Evolutionary conservation across 2,113 vertebrate genomes (phyloP), one percentile per base, ranked within the genome.

Genomic region (Antechinus flavipes): DNA sequence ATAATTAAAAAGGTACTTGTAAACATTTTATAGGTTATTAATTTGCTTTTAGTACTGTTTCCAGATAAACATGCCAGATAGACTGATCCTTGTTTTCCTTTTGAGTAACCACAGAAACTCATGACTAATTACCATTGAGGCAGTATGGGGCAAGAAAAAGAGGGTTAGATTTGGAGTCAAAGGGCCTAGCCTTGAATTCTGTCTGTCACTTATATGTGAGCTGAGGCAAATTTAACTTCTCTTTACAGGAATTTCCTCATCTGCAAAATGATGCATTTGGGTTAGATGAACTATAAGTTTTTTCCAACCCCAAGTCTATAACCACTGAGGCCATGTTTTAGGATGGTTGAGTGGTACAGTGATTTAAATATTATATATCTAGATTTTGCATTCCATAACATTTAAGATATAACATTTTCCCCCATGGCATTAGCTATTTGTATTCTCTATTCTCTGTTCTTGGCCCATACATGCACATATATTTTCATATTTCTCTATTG

Each of bases 401-500:
- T 84, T 84, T 84, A 84, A 84, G n/a, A 42, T 42, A 84, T 22
- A n/a, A 4, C n/a, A 84, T 6, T 84, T 84, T 84, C 7, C n/a
- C n/a, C n/a, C 68, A 42, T 84, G 68, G 68, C 6, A 84, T 84
- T 84, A 84, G n/a, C 19, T n/a, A 84, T 84, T 84, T 84, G 19
- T n/a, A 76, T 76, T 76, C 54, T 25, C 46, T 55, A 54, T 50
- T 22, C 53, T 35, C 76, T 53, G 30, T 2, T 1, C 50, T 3
- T 46, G 16, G 47, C 19, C n/a, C 42, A 42, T 84, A 42, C 8
- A n/a, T 11, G 24, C 30, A 56, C 6, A 27, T 46, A 92, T 42
- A 1, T 42, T 23, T 96, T 97, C 94, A 54, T 95, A 89, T 98
- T 90, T 95, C 54, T 96, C 95, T 94, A 14, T 68, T 84, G 16